Evolutionary conservation across 2,888 invertebrate genomes (phyloP).

Genomic region (Apodemia mormo): DNA sequence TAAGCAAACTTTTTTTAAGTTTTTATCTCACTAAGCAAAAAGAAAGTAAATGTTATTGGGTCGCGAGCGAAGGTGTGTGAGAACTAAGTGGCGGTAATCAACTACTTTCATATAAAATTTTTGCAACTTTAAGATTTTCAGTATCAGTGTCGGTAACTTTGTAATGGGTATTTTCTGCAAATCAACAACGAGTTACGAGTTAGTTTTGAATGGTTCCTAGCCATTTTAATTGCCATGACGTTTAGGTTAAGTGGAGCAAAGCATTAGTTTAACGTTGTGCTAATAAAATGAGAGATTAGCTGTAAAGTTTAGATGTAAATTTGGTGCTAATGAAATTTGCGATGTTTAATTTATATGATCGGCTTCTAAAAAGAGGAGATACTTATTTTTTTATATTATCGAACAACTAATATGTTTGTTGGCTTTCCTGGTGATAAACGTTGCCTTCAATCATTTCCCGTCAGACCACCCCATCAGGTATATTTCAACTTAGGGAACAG

Average conservation of each 20-base stretch:
- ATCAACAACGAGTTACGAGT: conserved; percentile 14
- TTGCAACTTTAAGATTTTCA: conserved; percentile 9
- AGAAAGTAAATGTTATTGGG: no score
- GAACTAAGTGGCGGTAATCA: no score
- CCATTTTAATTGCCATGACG: conserved; percentile 28
- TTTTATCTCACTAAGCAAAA: no score
- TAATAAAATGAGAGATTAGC: conserved; percentile 13
- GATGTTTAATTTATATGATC: background rate
- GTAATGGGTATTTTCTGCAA: conserved; percentile 15
- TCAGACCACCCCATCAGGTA: no score
- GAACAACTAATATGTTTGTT: no score
- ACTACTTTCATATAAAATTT: background rate
- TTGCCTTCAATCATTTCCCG: no score
- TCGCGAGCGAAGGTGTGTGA: no score
- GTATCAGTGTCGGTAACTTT: conserved; percentile 20
- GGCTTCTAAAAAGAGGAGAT: no score
- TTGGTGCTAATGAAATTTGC: conserved; percentile 1
- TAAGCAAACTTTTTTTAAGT: no score
- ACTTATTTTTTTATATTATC: no score
- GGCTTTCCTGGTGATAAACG: no score
- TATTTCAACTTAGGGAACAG: no score
- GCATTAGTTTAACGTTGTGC: conserved; percentile 13
- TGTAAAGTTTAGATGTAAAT: background rate
- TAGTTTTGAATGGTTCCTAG: conserved; percentile 30
- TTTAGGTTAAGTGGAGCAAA: conserved; percentile 19